A percentile compares a stretch with the other conserved stretches of the same genome.
Conservation (phyloP, 2,888 invertebrate genomes). For the Aphidius colemani region DNA sequence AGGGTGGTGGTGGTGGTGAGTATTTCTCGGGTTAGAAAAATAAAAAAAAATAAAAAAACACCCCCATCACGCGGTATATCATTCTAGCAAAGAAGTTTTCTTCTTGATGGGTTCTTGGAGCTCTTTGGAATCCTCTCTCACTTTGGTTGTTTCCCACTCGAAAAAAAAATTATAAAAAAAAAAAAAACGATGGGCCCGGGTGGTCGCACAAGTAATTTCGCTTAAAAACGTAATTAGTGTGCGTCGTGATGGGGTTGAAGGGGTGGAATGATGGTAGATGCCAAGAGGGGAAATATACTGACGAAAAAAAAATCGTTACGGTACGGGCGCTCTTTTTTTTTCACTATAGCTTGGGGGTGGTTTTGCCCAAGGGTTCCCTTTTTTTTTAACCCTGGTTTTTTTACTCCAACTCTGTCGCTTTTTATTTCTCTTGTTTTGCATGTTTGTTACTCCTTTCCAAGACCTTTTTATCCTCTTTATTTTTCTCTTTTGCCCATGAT, state of each 20-base stretch:
- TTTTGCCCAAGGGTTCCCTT: conserved; percentile 25
- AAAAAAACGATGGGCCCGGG: conserved; percentile 17
- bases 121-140: too few species aligned
- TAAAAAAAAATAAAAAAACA: neutral
- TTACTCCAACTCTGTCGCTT: conserved; percentile 16
- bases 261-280: conserved; percentile 42
- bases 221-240: conserved; percentile 59
- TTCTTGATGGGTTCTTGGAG: conserved; percentile 33
- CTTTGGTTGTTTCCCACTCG: neutral
- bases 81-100: conserved; percentile 49
- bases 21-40: too few species aligned
- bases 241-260: conserved; percentile 51
- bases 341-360: conserved; percentile 20
- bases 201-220: conserved; percentile 54
- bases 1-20: too few species aligned
- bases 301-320: conserved; percentile 38
- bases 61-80: conserved; percentile 7
- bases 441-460: neutral
- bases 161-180: conserved; percentile 22
- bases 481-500: conserved; percentile 18
- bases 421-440: conserved; percentile 20
- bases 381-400: conserved; percentile 21
- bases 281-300: conserved; percentile 27
- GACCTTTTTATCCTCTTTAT: conserved; percentile 6
- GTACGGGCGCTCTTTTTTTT: conserved; percentile 30